Conservation (phyloP, 2,113 vertebrate genomes). For the Gymnogyps californianus region DNA sequence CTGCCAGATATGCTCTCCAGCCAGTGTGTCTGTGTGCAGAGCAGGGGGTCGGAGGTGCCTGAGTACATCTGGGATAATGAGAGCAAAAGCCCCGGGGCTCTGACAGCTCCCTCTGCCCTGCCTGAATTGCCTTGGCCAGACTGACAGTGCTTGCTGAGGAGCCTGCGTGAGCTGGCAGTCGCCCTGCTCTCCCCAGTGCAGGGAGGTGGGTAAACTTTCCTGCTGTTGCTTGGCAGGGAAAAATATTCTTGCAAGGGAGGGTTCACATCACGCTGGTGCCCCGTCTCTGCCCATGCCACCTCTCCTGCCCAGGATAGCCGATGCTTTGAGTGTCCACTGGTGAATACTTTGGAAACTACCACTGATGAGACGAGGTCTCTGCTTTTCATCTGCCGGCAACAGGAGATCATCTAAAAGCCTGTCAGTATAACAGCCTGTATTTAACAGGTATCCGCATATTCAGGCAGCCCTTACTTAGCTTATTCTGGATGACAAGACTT, state of each 20-base stretch:
- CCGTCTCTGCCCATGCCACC: background rate
- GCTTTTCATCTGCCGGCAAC: background rate
- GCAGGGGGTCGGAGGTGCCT: background rate
- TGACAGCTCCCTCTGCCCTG: background rate
- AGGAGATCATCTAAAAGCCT: background rate
- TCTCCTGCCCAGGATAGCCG: background rate
- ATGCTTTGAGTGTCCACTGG: background rate
- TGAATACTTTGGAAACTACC: background rate
- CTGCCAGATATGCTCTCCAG: background rate
- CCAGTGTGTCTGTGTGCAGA: background rate
- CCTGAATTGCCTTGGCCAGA: background rate
- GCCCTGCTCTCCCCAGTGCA: background rate
- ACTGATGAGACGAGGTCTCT: background rate
- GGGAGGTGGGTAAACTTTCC: background rate
- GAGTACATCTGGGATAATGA: background rate
- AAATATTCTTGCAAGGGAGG: background rate
- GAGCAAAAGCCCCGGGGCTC: background rate
- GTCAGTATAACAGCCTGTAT: background rate
- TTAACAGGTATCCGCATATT: background rate
- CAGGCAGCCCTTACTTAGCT: background rate
- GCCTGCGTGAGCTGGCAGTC: background rate
- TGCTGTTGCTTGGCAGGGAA: background rate
- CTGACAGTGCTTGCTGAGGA: background rate
- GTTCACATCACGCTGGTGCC: background rate
- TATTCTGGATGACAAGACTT: fast-evolving